phyloP scores from a whole-genome alignment of 2,888 invertebrate species.

The Rhingia campestris region DNA sequence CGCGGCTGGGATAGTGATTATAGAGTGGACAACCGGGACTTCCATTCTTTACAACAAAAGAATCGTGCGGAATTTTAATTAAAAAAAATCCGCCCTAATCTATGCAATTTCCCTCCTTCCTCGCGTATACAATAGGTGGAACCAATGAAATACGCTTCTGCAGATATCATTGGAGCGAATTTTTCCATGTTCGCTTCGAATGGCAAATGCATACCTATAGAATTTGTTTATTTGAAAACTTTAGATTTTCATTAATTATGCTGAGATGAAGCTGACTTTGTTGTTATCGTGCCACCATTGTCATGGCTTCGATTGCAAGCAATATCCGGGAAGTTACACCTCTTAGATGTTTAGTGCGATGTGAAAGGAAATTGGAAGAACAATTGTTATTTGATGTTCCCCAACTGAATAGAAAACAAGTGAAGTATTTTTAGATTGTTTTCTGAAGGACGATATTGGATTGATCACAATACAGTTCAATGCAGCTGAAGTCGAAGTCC shows the following conservation, averaged over 20 bases:
- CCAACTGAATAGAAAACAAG: neutral
- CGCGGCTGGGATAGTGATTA: neutral
- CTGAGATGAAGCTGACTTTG: neutral
- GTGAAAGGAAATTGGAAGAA: slow-evolving; percentile 14
- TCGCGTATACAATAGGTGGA: neutral
- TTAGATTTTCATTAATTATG: slow-evolving; percentile 2
- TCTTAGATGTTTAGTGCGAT: neutral
- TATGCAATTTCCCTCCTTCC: neutral
- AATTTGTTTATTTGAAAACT: slow-evolving; percentile 32
- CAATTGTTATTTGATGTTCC: neutral
- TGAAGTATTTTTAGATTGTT: neutral
- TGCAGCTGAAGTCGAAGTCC: too few relatives aligned
- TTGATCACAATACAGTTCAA: neutral
- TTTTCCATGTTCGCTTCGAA: neutral
- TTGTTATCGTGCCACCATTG: neutral
- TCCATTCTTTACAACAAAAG: slow-evolving; percentile 18
- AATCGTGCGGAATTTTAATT: slow-evolving; percentile 22
- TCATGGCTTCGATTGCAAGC: neutral
- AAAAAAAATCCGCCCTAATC: slow-evolving; percentile 13
- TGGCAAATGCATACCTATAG: neutral
- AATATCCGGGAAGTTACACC: neutral
- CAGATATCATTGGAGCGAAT: neutral
- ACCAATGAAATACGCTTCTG: neutral
- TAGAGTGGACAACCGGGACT: slow-evolving; percentile 4
- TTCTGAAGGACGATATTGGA: neutral